These are phyloP conservation scores for Daktulosphaira vitifoliae DNA, from an alignment of 1,140 invertebrate genomes.

Conservation along the genomic window DNA sequence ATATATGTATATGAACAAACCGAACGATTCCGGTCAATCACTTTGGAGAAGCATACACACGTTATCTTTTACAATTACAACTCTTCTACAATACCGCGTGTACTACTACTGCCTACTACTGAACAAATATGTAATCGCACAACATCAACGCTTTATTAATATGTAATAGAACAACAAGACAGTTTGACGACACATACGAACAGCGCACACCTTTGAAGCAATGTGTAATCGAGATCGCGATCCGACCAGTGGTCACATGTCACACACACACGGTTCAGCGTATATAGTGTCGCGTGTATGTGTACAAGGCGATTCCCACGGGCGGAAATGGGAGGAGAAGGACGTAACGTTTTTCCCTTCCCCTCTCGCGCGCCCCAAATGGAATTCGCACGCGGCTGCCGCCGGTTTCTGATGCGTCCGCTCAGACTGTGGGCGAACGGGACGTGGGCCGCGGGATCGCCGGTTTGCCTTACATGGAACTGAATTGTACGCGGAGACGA, in stretches of 20 bases:
- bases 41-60: too few relatives aligned
- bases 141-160: too few relatives aligned
- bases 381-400: constrained; percentile 4
- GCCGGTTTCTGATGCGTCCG: neutral
- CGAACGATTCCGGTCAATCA: too few relatives aligned
- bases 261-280: neutral
- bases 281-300: neutral
- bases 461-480: constrained; percentile 19
- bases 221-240: constrained; percentile 4
- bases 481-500: constrained; percentile 18
- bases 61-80: too few relatives aligned
- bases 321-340: too few relatives aligned
- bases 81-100: too few relatives aligned
- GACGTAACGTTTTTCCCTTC: neutral
- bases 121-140: too few relatives aligned
- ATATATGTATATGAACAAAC: too few relatives aligned
- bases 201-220: neutral
- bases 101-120: too few relatives aligned
- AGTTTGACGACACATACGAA: too few relatives aligned
- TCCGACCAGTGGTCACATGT: constrained; percentile 14
- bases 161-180: too few relatives aligned
- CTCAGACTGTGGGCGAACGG: constrained; percentile 5
- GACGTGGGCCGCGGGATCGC: constrained; percentile 21
- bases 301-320: neutral
- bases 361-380: constrained; percentile 2